Evolutionary conservation across 2,113 vertebrate species (phyloP), one percentile per base, ranked within the genome.

Genomic region (Synchiropus splendidus): DNA sequence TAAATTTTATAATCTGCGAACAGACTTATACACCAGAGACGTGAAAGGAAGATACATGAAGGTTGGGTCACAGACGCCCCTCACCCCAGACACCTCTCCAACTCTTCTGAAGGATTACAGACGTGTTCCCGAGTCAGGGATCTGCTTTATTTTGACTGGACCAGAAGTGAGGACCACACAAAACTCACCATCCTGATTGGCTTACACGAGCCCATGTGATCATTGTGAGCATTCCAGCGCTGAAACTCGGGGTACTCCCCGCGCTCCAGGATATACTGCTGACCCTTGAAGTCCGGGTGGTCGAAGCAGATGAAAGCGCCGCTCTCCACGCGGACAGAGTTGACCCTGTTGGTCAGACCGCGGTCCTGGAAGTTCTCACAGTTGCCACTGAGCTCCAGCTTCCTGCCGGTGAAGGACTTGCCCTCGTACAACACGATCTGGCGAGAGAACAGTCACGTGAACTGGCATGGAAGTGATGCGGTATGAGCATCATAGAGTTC

Each of bases 151-250:
- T n/a, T n/a, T n/a, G n/a, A n/a, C n/a, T n/a, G n/a, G n/a, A n/a
- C n/a, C n/a, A n/a, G n/a, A n/a, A n/a, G n/a, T n/a, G n/a, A n/a
- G n/a, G n/a, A n/a, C n/a, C n/a, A n/a, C n/a, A n/a, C n/a, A n/a
- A 27, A 27, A 27, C 21, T 4, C 76, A 94, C 92, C 90, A 94
- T 97, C 32, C 86, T 84, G 3, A 93, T 42, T 6, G 92, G 89
- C 53, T 66, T 86, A 61, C 92, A 94, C 77, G 92, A 97, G 49
- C 89, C 90, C 89, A 92, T 88, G 82, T 89, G 92, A 74, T 94
- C 91, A 0, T 87, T 88, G 80, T 83, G 88, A 18, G 87, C 77
- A 0, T 91, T 95, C 92, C 92, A 97, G 59, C 80, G 84, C 64
- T 86, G 85, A 76, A 91, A 92, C n/a, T 91, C 79, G 0, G 92